Evolutionary conservation across 2,888 invertebrate genomes (phyloP).

Genomic region (Epirrita christyi): DNA sequence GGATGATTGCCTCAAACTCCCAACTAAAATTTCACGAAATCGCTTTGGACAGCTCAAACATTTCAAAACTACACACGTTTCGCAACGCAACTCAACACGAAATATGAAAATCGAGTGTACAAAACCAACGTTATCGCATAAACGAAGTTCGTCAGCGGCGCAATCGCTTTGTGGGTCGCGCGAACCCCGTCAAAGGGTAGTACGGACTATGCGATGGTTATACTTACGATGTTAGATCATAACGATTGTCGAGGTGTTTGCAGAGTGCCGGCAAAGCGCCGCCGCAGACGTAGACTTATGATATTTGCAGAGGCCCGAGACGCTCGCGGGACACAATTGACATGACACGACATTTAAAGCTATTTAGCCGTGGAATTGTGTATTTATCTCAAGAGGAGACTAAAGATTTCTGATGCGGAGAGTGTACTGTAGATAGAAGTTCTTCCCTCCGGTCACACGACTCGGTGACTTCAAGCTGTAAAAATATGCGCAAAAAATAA

Average conservation of each 20-base stretch:
- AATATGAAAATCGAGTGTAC: slow-evolving; percentile 42
- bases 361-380: slow-evolving; percentile 16
- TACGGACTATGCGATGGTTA: slow-evolving; percentile 23
- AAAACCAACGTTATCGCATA: slow-evolving; percentile 51
- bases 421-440: too few species aligned
- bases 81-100: slow-evolving; percentile 46
- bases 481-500: too few species aligned
- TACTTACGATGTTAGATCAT: slow-evolving; percentile 45
- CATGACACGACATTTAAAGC: slow-evolving; percentile 9
- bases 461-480: too few species aligned
- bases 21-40: slow-evolving; percentile 9
- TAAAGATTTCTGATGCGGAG: too few species aligned
- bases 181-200: slow-evolving; percentile 50
- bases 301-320: slow-evolving; percentile 63
- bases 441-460: too few species aligned
- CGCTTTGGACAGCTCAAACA: slow-evolving; percentile 13
- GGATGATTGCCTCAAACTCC: too few species aligned
- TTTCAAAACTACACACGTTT: slow-evolving; percentile 28
- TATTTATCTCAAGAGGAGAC: not conserved
- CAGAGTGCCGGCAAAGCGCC: slow-evolving; percentile 49
- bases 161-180: slow-evolving; percentile 47
- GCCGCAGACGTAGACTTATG: slow-evolving; percentile 51
- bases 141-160: slow-evolving; percentile 53
- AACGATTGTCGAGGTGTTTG: slow-evolving; percentile 60
- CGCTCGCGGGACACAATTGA: slow-evolving; percentile 15